phyloP scores from a whole-genome alignment of 2,888 invertebrate species.

The Hydrotaea diabolus region DNA sequence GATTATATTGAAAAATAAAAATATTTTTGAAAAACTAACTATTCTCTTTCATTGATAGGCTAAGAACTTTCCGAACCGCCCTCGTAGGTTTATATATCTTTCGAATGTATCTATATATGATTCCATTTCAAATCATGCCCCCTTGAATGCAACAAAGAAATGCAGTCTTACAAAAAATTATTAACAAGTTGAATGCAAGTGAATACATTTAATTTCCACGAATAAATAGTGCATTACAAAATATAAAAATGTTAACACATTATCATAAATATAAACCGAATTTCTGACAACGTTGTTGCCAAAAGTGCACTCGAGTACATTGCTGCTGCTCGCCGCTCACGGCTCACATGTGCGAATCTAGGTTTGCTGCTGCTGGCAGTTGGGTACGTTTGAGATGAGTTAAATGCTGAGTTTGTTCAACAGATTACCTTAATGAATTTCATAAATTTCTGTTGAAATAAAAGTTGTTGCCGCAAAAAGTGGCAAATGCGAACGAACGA shows the following conservation, averaged over 20 bases:
- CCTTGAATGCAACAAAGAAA: too few species aligned
- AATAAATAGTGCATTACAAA: slow-evolving; percentile 21
- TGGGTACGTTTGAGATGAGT: not conserved
- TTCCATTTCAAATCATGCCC: too few species aligned
- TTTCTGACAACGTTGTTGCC: slow-evolving; percentile 1
- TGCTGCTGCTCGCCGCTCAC: not conserved
- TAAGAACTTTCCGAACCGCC: too few species aligned
- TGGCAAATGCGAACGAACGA: not conserved
- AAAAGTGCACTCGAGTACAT: slow-evolving; percentile 17
- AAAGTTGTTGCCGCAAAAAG: not conserved
- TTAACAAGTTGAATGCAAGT: too few species aligned
- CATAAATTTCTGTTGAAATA: not conserved
- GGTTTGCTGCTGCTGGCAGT: not conserved
- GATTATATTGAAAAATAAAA: too few species aligned
- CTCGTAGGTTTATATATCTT: too few species aligned
- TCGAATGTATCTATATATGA: too few species aligned
- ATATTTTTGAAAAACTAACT: too few species aligned
- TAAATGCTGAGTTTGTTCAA: not conserved
- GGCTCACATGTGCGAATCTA: not conserved
- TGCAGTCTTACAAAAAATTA: too few species aligned
- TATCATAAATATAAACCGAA: not conserved
- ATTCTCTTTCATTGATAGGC: too few species aligned
- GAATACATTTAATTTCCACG: not conserved
- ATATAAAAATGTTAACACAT: slow-evolving; percentile 9
- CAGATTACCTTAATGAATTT: slow-evolving; percentile 18